Base-by-base conservation (phyloP, 2,797 vertebrate genomes). In the Falco columbarius region DNA sequence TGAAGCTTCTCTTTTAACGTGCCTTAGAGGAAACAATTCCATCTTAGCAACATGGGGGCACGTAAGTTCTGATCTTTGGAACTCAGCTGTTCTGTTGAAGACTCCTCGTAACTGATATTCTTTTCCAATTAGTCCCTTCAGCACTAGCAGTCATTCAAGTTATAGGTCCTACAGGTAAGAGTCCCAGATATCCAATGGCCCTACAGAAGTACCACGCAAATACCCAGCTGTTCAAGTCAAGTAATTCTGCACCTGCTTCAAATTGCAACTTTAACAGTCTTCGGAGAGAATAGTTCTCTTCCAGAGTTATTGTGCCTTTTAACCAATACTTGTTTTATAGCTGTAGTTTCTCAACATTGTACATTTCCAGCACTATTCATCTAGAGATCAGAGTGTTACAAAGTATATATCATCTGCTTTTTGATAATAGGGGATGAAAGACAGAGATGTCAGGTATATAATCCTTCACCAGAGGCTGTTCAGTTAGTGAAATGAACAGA, bases 201-300 rank as follows among this genome's bases (percentile, higher is more conserved):
- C n/a, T 85, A 3, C 21, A 93, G 42, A 84, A 94, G 30, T 55
- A 17, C 38, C 29, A 10, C 2, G 2, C 7, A 56, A 75, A 55
- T 79, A 84, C 14, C 6, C 18, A 79, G 46, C 54, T 90, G 23
- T 75, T 91, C 12, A 40, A 75, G 54, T 27, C 30, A 40, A 58
- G 68, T 52, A 27, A 21, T 90, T 86, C 51, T 77, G 18, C 49
- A 76, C n/a, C 30, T 87, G 42, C 73, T 90, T 90, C 47, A 79
- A 0, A 32, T 55, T 90, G 51, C 38, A 68, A 4, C 32, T 93
- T 83, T 1, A 54, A 14, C 11, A 71, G 23, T 55, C 71, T 68
- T 80, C 17, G 52, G 52, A 88, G 65, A 61, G 17, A 52, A 9
- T 47, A 4, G 32, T 12, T 86, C 56, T 74, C 3, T 86, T 40